These are phyloP conservation scores for Pachypsylla venusta DNA, from an alignment of 1,140 invertebrate genomes.

Conservation along the genomic window DNA sequence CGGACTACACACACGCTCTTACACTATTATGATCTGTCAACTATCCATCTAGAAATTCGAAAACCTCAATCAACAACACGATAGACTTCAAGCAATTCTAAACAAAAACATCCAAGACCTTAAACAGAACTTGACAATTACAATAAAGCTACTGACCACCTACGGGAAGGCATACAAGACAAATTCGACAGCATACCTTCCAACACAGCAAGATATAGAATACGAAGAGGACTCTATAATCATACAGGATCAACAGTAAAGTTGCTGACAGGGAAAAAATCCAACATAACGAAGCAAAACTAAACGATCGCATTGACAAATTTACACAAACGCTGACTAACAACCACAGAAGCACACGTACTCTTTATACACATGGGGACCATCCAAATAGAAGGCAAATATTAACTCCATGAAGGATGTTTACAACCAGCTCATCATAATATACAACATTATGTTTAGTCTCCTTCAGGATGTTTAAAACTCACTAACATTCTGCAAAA, in stretches of 20 bases:
- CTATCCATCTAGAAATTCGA: too few relatives aligned
- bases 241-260: background rate
- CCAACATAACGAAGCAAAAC: background rate
- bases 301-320: background rate
- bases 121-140: too few relatives aligned
- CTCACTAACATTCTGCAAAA: background rate
- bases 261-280: background rate
- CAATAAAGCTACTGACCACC: too few relatives aligned
- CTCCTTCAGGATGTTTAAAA: background rate
- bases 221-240: background rate
- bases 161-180: too few relatives aligned
- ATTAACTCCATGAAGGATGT: background rate
- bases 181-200: too few relatives aligned
- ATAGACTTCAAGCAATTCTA: too few relatives aligned
- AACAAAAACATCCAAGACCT: too few relatives aligned
- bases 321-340: background rate
- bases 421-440: background rate
- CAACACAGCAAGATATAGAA: too few relatives aligned
- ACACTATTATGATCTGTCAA: slow-evolving; percentile 3
- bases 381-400: background rate
- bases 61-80: too few relatives aligned
- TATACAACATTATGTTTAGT: background rate
- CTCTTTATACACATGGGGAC: too few relatives aligned
- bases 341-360: too few relatives aligned
- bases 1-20: background rate